Evolutionary conservation across 1,140 invertebrate species (phyloP), one percentile per base, ranked within the genome.

Genomic region (Heliothis subflexa): DNA sequence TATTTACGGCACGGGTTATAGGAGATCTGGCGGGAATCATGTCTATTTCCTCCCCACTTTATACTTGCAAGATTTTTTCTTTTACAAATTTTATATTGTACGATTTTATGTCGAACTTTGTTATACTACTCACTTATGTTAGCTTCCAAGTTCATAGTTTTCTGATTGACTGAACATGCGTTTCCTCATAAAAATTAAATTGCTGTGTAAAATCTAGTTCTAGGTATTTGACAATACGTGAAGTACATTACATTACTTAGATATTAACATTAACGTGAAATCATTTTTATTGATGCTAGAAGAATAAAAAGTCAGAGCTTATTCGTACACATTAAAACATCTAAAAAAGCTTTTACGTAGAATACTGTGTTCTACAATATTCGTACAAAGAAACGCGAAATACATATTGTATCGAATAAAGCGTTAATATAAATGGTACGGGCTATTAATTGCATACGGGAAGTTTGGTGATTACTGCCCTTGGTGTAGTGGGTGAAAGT

Each of bases 1-100:
- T 86, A 89, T 88, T 84, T 84, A 87, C 72, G 81, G 85, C 78
- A 85, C 83, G 86, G 87, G 87, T 88, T 88, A 88, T 85, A 84
- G 84, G 73, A 72, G 78, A 75, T 74, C 80, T 70, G 77, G 57
- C 64, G 66, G 73, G 79, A 76, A 76, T 64, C 52, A 68, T 78
- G 82, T 83, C 78, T 80, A 78, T 78, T 25, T 73, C 79, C 59
- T 81, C 62, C 81, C 50, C 50, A 62, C 18, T 61, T 66, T 66
- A 18, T 47, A 70, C 73, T 79, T 73, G 18, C 25, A 21, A 21
- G n/a, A 21, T 75, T 78, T 74, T 64, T 78, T 84, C 33, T 59
- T 61, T 52, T 14, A 40, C 66, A 16, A 14, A 16, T 64, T 55
- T 79, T 40, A 50, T 62, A 50, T 62, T 71, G 21, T 25, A 12